Evolutionary conservation across 2,888 invertebrate species (phyloP).

Genomic region (Tetropium fuscum): DNA sequence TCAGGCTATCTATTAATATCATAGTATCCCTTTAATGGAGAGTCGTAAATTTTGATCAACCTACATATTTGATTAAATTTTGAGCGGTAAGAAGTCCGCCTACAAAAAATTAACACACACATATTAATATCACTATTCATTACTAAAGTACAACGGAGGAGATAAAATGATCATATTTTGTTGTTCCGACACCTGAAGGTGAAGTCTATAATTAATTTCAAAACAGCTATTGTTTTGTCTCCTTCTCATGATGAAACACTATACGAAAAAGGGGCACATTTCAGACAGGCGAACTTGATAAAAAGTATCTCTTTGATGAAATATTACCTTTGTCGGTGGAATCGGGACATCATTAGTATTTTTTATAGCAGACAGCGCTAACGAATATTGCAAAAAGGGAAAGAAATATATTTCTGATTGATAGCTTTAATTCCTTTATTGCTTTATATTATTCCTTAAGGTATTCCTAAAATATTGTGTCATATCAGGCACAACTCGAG

Average conservation of each 20-base stretch:
- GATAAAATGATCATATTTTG: too few relatives aligned
- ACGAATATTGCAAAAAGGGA: neutral
- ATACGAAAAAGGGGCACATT: constrained; percentile 24
- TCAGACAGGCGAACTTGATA: constrained; percentile 22
- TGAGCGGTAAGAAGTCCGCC: too few relatives aligned
- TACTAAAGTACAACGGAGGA: too few relatives aligned
- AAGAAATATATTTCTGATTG: constrained; percentile 12
- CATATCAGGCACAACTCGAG: too few relatives aligned
- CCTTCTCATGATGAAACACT: constrained; percentile 10
- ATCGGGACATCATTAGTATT: constrained; percentile 17
- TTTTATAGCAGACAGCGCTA: constrained; percentile 13
- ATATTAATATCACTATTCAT: too few relatives aligned
- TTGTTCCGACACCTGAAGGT: constrained; percentile 15
- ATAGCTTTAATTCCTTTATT: constrained; percentile 1
- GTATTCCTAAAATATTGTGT: too few relatives aligned
- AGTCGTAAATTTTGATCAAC: too few relatives aligned
- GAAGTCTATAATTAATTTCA: constrained; percentile 18
- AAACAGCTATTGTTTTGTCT: constrained; percentile 16
- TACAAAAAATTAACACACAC: too few relatives aligned
- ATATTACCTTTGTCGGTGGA: constrained; percentile 19
- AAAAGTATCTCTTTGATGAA: constrained; percentile 25
- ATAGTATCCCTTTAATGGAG: too few relatives aligned
- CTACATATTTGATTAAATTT: too few relatives aligned
- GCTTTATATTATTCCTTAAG: neutral
- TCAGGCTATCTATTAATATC: too few relatives aligned